These are phyloP conservation scores for Hirtodrosophila confusa DNA, from an alignment of 2,888 invertebrate genomes.

Conservation along the genomic window DNA sequence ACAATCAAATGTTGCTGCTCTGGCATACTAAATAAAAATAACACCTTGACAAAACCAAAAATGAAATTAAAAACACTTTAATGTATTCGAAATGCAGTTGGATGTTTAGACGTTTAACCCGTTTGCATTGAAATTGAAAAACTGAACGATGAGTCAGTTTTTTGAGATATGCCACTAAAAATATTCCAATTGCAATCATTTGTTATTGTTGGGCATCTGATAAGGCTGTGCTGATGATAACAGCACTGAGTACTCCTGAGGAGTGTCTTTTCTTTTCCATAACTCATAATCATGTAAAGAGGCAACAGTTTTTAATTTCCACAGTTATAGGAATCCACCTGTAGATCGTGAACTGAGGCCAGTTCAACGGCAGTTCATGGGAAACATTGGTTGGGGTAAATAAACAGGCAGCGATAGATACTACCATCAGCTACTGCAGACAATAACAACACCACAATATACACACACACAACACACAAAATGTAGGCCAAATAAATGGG, in stretches of 20 bases:
- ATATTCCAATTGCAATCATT: constrained; percentile 17
- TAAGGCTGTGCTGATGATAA: constrained; percentile 26
- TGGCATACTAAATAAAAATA: constrained; percentile 38
- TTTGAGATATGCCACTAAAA: constrained; percentile 8
- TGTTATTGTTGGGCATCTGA: constrained; percentile 16
- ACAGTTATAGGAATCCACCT: too few relatives aligned
- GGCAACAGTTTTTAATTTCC: too few relatives aligned
- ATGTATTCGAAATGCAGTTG: constrained; percentile 46
- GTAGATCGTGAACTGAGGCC: constrained; percentile 4
- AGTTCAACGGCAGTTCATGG: constrained; percentile 69
- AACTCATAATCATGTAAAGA: too few relatives aligned
- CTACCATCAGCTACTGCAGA: constrained; percentile 30
- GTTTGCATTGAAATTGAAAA: constrained; percentile 37
- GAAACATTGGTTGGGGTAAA: constrained; percentile 41
- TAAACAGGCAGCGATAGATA: constrained; percentile 27
- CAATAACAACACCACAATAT: constrained; percentile 29
- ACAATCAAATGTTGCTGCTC: neutral
- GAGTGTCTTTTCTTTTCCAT: neutral
- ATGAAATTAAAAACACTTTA: constrained; percentile 21
- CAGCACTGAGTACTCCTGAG: neutral
- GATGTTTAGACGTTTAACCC: constrained; percentile 18
- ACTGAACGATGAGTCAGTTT: constrained; percentile 49
- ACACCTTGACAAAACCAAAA: constrained; percentile 51
- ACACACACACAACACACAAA: constrained; percentile 27
- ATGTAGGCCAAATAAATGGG: constrained; percentile 68